These are phyloP conservation scores for Ylistrum balloti DNA, from an alignment of 1,140 invertebrate genomes.

Conservation along the genomic window DNA sequence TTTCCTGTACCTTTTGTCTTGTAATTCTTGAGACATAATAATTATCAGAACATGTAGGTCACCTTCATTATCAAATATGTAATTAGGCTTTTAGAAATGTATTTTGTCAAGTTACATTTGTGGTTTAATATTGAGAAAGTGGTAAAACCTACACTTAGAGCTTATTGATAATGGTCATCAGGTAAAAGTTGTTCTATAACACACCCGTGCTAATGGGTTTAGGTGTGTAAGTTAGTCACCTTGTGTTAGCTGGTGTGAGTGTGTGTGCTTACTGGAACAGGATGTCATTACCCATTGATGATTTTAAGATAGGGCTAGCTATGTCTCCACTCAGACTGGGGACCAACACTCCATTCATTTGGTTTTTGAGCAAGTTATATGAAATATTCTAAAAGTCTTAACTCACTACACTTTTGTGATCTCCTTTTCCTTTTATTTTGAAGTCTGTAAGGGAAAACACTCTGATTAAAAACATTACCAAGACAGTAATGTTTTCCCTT, in stretches of 20 bases:
- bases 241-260: neutral
- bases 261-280: neutral
- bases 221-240: neutral
- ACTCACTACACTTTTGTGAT: no score
- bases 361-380: no score
- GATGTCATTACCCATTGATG: neutral
- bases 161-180: neutral
- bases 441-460: no score
- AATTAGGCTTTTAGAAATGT: neutral
- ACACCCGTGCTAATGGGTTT: neutral
- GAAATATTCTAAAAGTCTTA: no score
- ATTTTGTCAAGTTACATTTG: neutral
- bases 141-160: neutral
- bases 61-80: neutral
- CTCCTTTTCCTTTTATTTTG: no score
- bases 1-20: neutral
- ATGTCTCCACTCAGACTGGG: neutral
- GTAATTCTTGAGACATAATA: neutral
- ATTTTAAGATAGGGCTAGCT: neutral
- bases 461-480: no score
- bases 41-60: neutral
- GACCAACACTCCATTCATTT: neutral
- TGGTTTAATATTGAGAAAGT: neutral
- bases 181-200: slow-evolving; percentile 13
- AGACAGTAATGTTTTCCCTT: no score